Percentiles rank a stretch among this genome's conserved stretches.
phyloP scores from a whole-genome alignment of 2,888 invertebrate species.

The Hofmannophila pseudospretella region DNA sequence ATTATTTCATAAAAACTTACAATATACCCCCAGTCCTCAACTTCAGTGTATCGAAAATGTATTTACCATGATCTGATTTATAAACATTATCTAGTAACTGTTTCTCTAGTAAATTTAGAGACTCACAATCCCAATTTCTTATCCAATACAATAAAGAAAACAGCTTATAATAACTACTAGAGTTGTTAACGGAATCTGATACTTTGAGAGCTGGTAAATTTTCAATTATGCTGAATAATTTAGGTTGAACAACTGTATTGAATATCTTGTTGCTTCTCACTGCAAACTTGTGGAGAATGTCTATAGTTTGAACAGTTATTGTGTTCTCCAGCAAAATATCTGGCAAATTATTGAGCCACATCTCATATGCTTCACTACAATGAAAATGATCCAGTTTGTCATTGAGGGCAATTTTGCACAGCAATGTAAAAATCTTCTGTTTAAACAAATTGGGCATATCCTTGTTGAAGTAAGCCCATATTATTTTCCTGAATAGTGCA shows the following conservation, averaged over 20 bases:
- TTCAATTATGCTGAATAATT: slow-evolving; percentile 59
- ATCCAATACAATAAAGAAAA: slow-evolving; percentile 77
- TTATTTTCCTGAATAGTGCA: slow-evolving; percentile 52
- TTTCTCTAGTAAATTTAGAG: slow-evolving; percentile 55
- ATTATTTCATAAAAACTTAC: slow-evolving; percentile 14
- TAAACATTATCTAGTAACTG: slow-evolving; percentile 53
- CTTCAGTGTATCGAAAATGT: slow-evolving; percentile 58
- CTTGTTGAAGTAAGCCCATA: slow-evolving; percentile 53
- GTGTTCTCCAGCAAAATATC: slow-evolving; percentile 71
- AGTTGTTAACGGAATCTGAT: slow-evolving; percentile 51
- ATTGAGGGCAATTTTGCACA: slow-evolving; percentile 65
- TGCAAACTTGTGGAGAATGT: slow-evolving; percentile 77
- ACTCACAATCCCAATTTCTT: slow-evolving; percentile 56
- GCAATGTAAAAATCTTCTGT: slow-evolving; percentile 56
- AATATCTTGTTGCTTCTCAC: slow-evolving; percentile 73
- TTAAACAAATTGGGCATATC: slow-evolving; percentile 38
- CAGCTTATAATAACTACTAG: slow-evolving; percentile 66
- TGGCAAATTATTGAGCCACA: slow-evolving; percentile 76
- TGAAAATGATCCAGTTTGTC: slow-evolving; percentile 57
- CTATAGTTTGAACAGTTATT: slow-evolving; percentile 69
- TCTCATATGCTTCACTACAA: slow-evolving; percentile 51
- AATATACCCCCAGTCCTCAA: slow-evolving; percentile 42
- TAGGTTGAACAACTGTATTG: slow-evolving; percentile 60
- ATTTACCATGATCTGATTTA: slow-evolving; percentile 49
- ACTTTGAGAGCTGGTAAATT: slow-evolving; percentile 58